phyloP scores from a whole-genome alignment of 1,140 invertebrate species.

The Platyura marginata region DNA sequence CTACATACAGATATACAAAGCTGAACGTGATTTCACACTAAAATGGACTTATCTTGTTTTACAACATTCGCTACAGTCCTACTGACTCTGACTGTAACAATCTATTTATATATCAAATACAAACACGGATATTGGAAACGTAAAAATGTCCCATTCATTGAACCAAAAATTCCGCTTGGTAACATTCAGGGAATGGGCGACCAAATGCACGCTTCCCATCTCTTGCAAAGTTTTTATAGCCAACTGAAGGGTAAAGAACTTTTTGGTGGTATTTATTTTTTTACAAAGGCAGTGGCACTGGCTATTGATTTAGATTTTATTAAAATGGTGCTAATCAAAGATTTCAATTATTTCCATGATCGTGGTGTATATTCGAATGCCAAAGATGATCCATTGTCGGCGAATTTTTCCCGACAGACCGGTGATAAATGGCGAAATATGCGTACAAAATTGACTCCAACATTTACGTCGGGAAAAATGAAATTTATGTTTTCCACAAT shows the following conservation, averaged over 20 bases:
- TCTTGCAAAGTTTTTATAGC: neutral
- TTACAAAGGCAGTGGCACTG: constrained; percentile 27
- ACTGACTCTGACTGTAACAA: too few species aligned
- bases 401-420: constrained; percentile 27
- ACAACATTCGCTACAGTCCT: too few species aligned
- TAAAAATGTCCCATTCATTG: constrained; percentile 10
- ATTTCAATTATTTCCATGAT: constrained; percentile 32
- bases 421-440: constrained; percentile 31
- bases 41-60: too few species aligned
- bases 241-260: neutral
- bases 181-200: neutral
- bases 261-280: constrained; percentile 10
- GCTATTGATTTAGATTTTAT: constrained; percentile 27
- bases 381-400: constrained; percentile 28
- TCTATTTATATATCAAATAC: neutral
- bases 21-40: too few species aligned
- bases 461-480: too few species aligned
- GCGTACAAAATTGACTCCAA: constrained; percentile 27
- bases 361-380: constrained; percentile 25
- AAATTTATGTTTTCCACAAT: constrained; percentile 25
- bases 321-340: constrained; percentile 25
- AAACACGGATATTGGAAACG: constrained; percentile 18
- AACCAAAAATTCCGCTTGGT: neutral
- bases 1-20: too few species aligned
- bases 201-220: neutral